These are phyloP conservation scores for Oxygymnocypris stewartii DNA, from an alignment of 2,113 vertebrate genomes.

Conservation along the genomic window DNA sequence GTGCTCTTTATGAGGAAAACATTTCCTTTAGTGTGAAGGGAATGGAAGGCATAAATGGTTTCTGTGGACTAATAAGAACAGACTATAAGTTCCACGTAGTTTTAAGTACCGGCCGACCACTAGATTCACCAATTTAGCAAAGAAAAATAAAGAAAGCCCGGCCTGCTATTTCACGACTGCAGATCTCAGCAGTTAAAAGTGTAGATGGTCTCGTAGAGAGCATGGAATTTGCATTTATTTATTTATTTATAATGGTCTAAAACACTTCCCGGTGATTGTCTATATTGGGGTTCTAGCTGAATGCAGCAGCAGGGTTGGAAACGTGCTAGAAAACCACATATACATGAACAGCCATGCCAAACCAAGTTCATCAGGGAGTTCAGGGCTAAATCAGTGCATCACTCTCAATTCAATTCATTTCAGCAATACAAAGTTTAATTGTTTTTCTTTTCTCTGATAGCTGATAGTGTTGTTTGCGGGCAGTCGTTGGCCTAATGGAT, in stretches of 20 bases:
- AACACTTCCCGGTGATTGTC: conserved; percentile 76
- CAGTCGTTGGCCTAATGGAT: no score
- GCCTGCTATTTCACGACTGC: conserved; percentile 67
- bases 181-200: conserved; percentile 57
- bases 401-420: conserved; percentile 65
- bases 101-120: conserved; percentile 8
- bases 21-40: conserved; percentile 36
- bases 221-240: conserved; percentile 72
- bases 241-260: conserved; percentile 73
- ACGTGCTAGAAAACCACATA: conserved; percentile 70
- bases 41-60: conserved; percentile 38
- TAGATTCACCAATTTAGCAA: conserved; percentile 4
- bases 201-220: conserved; percentile 67
- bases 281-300: conserved; percentile 63
- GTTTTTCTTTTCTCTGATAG: conserved; percentile 12
- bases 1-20: conserved; percentile 47
- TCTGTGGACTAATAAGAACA: conserved; percentile 42
- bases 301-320: conserved; percentile 62
- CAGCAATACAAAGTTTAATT: conserved; percentile 46
- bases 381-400: conserved; percentile 74
- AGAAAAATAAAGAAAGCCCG: conserved; percentile 55
- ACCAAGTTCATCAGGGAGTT: conserved; percentile 74
- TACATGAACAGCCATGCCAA: conserved; percentile 53
- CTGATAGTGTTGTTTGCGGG: no score
- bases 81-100: not conserved